phyloP scores from a whole-genome alignment of 2,888 invertebrate species.

The Zaprionus bogoriensis region DNA sequence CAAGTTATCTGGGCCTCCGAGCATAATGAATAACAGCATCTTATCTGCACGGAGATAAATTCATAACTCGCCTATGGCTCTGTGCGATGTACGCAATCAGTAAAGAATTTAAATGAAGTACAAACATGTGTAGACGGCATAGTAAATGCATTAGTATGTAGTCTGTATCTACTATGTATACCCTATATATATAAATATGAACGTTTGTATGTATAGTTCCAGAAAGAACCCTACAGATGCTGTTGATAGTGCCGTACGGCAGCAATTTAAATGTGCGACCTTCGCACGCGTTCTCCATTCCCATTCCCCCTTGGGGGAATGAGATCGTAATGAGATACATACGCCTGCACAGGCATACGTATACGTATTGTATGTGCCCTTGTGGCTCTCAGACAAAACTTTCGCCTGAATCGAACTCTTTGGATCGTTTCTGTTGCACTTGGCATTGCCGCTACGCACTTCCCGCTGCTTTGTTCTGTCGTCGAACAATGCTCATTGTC shows the following conservation, averaged over 20 bases:
- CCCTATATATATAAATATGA: background rate
- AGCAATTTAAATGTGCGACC: background rate
- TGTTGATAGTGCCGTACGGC: background rate
- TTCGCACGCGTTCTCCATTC: background rate
- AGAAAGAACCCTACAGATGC: background rate
- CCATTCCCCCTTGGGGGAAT: background rate
- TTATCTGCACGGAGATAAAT: background rate
- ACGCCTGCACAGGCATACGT: background rate
- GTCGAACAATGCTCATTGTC: slow-evolving; percentile 47
- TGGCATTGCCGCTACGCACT: no score
- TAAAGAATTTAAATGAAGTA: background rate
- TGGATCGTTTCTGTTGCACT: slow-evolving; percentile 29
- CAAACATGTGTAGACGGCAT: slow-evolving; percentile 1
- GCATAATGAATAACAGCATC: background rate
- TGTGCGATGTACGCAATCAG: background rate
- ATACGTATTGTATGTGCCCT: background rate
- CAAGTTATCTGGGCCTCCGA: background rate
- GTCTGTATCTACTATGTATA: no score
- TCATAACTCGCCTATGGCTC: no score
- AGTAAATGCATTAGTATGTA: background rate
- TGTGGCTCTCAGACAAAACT: slow-evolving; percentile 11
- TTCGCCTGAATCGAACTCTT: slow-evolving; percentile 21
- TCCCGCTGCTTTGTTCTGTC: slow-evolving; percentile 29
- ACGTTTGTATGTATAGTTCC: background rate
- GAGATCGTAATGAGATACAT: background rate